Evolutionary conservation across 2,888 invertebrate genomes (phyloP).

Genomic region (Drosophila trichaetosa): DNA sequence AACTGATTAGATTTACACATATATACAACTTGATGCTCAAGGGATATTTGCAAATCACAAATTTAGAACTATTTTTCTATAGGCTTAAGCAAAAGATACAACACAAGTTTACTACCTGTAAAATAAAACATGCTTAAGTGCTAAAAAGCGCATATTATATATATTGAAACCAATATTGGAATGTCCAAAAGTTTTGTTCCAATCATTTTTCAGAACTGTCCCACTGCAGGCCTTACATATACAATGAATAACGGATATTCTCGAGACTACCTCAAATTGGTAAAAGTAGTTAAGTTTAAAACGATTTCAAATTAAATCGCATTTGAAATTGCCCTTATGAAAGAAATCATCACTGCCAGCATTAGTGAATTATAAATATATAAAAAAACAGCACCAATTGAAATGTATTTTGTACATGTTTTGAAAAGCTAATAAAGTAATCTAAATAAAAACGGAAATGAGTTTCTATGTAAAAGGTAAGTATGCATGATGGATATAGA

Average conservation of each 20-base stretch:
- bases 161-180: slow-evolving; percentile 42
- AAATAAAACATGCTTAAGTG: slow-evolving; percentile 23
- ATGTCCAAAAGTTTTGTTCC: slow-evolving; percentile 29
- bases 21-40: slow-evolving; percentile 62
- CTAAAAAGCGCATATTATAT: slow-evolving; percentile 8
- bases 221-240: slow-evolving; percentile 66
- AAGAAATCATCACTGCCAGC: slow-evolving; percentile 69
- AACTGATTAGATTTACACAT: slow-evolving; percentile 67
- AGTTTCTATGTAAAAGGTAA: not conserved
- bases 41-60: slow-evolving; percentile 49
- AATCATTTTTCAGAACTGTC: slow-evolving; percentile 43
- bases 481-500: not conserved
- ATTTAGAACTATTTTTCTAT: slow-evolving; percentile 39
- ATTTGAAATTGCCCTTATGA: slow-evolving; percentile 51
- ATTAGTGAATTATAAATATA: slow-evolving; percentile 46
- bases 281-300: slow-evolving; percentile 39
- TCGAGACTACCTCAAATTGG: slow-evolving; percentile 65
- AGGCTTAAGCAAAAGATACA: slow-evolving; percentile 28
- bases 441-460: slow-evolving; percentile 6
- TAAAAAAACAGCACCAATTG: slow-evolving; percentile 34
- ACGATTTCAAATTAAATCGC: slow-evolving; percentile 49
- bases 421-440: slow-evolving; percentile 29
- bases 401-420: slow-evolving; percentile 51
- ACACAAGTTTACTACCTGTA: slow-evolving; percentile 20
- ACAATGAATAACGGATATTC: slow-evolving; percentile 37